Base-by-base conservation (phyloP, 2,888 invertebrate species). In the Acheta domesticus region DNA sequence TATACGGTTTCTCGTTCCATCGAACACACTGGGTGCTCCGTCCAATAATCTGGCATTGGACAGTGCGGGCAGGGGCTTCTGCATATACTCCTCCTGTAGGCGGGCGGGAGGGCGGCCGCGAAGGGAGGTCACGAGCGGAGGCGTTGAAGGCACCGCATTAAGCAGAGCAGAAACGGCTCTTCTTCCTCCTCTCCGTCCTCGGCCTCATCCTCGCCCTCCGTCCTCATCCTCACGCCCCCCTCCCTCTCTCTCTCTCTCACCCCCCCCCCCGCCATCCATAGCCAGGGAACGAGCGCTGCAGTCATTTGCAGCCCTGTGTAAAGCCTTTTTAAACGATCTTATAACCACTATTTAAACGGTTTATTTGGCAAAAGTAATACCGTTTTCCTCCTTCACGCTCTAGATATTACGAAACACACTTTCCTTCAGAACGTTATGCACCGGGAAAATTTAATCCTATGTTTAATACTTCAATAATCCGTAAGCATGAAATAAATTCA, bases 321-420 rank as follows among this genome's bases (percentile, higher is more conserved):
- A 62, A 62, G 62, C n/a, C 62, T 62, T n/a, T 62, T n/a, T 62
- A 62, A 62, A 62, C 62, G 62, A 62, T 62, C 62, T 62, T 62
- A 62, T 62, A 62, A 62, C 62, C 62, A 19, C 62, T 62, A 62
- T 62, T 62, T 62, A 62, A 62, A 62, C 62, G 62, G 62, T 62
- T 62, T 62, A 62, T 62, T 62, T 62, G 62, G 62, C n/a, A 62
- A 62, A 62, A 62, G 62, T 62, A 62, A 62, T 62, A 62, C 62
- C 62, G 62, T 62, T n/a, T 62, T 62, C 62, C n/a, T 62, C 62
- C 62, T 62, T n/a, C n/a, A 62, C 62, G 62, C n/a, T 62, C 62
- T 19, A n/a, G 62, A 62, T 62, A 62, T 19, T 62, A 62, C n/a
- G 62, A n/a, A 62, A 62, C 62, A 62, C n/a, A 14, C 14, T 62